These are phyloP conservation scores for Oplegnathus fasciatus DNA, from an alignment of 2,113 vertebrate species.

Conservation along the genomic window DNA sequence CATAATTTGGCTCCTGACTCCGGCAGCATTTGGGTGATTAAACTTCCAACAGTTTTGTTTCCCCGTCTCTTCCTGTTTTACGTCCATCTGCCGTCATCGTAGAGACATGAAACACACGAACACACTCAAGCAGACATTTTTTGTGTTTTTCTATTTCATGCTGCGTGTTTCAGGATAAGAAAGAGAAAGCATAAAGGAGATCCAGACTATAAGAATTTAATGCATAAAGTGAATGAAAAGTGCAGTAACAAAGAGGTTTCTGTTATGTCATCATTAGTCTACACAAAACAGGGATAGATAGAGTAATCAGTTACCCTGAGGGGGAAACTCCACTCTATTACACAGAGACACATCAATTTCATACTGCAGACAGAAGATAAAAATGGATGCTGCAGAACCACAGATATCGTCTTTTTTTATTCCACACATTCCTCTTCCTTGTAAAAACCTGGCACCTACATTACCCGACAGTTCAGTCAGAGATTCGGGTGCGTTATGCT, in stretches of 20 bases:
- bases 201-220: neutral
- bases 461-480: neutral
- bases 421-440: neutral
- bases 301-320: constrained; percentile 28
- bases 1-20: constrained; percentile 17
- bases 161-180: neutral
- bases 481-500: neutral
- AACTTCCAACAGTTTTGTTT: constrained; percentile 38
- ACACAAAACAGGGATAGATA: constrained; percentile 9
- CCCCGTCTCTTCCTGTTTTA: constrained; percentile 15
- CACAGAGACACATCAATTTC: neutral
- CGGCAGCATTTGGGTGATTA: constrained; percentile 21
- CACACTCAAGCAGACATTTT: neutral
- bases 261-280: constrained; percentile 28
- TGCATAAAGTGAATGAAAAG: constrained; percentile 2
- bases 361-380: neutral
- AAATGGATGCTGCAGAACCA: neutral
- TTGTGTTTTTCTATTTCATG: neutral
- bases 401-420: neutral
- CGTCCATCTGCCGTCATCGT: constrained; percentile 36
- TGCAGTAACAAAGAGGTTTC: neutral
- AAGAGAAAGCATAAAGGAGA: neutral
- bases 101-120: neutral
- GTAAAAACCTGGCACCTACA: neutral
- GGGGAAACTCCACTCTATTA: constrained; percentile 14